A percentile compares a stretch with the other conserved stretches of the same genome.
phyloP scores from a whole-genome alignment of 2,888 invertebrate genomes.

The Caenorhabditis sp. region DNA sequence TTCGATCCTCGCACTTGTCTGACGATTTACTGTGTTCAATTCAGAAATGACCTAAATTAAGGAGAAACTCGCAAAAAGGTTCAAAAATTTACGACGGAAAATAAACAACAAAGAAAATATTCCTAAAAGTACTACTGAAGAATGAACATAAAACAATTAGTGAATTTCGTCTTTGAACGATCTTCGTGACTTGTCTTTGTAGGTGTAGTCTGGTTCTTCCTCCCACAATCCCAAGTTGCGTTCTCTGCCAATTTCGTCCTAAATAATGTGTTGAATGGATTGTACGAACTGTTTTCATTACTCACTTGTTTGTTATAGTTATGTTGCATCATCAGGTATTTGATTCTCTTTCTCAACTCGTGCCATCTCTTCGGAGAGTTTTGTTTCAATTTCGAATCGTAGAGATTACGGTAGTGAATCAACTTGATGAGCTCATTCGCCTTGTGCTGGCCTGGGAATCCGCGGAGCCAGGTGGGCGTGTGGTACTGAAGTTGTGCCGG shows the following conservation, averaged over 20 bases:
- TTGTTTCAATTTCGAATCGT: conserved; percentile 79
- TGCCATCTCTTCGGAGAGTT: conserved; percentile 82
- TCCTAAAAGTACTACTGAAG: not conserved
- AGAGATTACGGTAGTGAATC: conserved; percentile 82
- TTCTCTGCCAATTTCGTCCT: conserved; percentile 82
- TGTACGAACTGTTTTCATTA: not conserved
- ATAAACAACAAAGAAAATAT: conserved; percentile 23
- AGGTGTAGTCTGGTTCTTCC: conserved; percentile 82
- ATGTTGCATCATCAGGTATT: conserved; percentile 82
- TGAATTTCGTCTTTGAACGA: conserved; percentile 80
- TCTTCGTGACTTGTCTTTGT: conserved; percentile 82
- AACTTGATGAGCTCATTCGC: conserved; percentile 83
- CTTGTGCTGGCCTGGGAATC: conserved; percentile 88
- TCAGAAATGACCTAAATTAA: no score
- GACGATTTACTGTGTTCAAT: no score
- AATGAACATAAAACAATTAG: conserved; percentile 9
- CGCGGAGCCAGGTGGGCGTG: conserved; percentile 93
- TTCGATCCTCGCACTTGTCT: no score
- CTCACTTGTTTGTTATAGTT: conserved; percentile 82
- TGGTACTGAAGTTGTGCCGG: conserved; percentile 92
- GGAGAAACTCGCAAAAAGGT: no score
- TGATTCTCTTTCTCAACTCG: conserved; percentile 82
- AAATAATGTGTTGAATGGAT: not conserved
- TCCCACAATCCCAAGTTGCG: conserved; percentile 83
- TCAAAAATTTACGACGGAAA: conserved; percentile 2